Conservation (phyloP, 1,140 invertebrate genomes). For the Branchinecta lynchi region DNA sequence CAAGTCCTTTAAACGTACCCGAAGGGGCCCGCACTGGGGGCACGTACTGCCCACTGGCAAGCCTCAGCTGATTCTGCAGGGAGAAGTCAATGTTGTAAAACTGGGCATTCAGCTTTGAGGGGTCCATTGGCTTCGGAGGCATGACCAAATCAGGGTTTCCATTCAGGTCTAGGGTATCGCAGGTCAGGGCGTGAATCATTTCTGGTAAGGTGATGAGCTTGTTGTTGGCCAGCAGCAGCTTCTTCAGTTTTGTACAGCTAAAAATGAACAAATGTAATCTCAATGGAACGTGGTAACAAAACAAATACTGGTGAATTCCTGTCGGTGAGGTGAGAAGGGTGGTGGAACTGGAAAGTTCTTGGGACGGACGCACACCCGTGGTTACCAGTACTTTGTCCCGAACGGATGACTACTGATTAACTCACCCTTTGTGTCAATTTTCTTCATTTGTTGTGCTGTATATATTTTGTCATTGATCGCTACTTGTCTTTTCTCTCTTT, state of each 20-base stretch:
- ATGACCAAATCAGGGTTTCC: slow-evolving; percentile 93
- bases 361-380: too few species aligned
- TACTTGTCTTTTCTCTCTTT: too few species aligned
- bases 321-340: too few species aligned
- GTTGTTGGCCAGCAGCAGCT: slow-evolving; percentile 84
- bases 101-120: slow-evolving; percentile 39
- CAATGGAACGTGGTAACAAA: not conserved
- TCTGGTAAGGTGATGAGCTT: slow-evolving; percentile 90
- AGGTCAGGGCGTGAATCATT: slow-evolving; percentile 73
- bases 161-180: slow-evolving; percentile 71
- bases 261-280: slow-evolving; percentile 23
- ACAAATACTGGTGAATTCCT: too few species aligned
- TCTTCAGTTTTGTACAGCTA: slow-evolving; percentile 89
- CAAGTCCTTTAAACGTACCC: not conserved
- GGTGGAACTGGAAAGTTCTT: too few species aligned
- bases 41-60: slow-evolving; percentile 52
- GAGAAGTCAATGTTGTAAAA: slow-evolving; percentile 99
- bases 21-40: not conserved
- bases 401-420: too few species aligned
- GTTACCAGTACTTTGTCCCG: too few species aligned
- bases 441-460: too few species aligned
- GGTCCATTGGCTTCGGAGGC: slow-evolving; percentile 82
- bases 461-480: too few species aligned
- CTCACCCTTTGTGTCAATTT: too few species aligned
- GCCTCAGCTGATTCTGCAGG: slow-evolving; percentile 74